A percentile compares a stretch with the other conserved stretches of the same genome.
phyloP scores from a whole-genome alignment of 2,797 vertebrate genomes.

The Fistularia tabacaria region DNA sequence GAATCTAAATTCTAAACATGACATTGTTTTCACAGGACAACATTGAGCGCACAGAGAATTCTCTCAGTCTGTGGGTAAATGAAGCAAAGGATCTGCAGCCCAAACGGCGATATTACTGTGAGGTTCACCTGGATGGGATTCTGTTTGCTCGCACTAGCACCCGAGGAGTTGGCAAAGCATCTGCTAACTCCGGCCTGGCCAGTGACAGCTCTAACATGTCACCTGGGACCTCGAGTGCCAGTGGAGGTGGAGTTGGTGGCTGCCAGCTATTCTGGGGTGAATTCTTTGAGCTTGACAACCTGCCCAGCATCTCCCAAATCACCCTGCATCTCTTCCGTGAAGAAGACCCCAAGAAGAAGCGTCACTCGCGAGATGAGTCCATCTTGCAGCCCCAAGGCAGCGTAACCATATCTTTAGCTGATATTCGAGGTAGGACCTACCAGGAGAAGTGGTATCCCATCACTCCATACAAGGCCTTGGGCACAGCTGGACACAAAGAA shows the following conservation, averaged over 20 bases:
- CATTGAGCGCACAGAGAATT: constrained; percentile 85
- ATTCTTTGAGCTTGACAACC: constrained; percentile 86
- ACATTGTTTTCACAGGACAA: constrained; percentile 78
- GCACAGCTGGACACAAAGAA: constrained; percentile 55
- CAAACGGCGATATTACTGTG: constrained; percentile 77
- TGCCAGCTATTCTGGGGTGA: constrained; percentile 90
- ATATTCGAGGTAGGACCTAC: constrained; percentile 70
- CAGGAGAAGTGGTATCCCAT: constrained; percentile 89
- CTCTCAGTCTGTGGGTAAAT: constrained; percentile 87
- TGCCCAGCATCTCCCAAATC: constrained; percentile 80
- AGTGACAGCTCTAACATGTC: constrained; percentile 50
- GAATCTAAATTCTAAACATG: not conserved
- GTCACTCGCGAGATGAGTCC: constrained; percentile 68
- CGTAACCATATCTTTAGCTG: constrained; percentile 73
- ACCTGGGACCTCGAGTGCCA: constrained; percentile 40
- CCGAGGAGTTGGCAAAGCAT: constrained; percentile 65
- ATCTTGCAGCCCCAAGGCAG: constrained; percentile 73
- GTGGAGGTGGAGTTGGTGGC: constrained; percentile 52
- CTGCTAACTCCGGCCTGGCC: constrained; percentile 50
- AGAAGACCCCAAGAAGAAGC: constrained; percentile 79
- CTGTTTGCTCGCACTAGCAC: constrained; percentile 85
- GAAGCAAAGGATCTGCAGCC: constrained; percentile 85
- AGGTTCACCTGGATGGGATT: constrained; percentile 84
- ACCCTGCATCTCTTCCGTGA: constrained; percentile 80
- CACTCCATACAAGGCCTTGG: constrained; percentile 60